These are phyloP conservation scores for Anorthoa munda DNA, from an alignment of 2,888 invertebrate species.

Conservation along the genomic window DNA sequence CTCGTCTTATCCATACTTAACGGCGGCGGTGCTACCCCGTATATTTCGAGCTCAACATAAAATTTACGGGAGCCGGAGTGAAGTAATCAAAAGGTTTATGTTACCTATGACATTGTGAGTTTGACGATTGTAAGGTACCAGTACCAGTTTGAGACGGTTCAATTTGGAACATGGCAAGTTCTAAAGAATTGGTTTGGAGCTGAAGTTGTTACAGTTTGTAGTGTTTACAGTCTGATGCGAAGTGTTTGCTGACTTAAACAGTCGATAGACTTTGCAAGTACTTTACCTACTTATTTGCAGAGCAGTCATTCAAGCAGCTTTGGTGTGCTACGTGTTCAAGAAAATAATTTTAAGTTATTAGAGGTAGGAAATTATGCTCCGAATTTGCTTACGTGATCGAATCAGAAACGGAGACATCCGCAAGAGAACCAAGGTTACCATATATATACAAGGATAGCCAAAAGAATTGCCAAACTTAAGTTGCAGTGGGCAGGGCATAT, in stretches of 20 bases:
- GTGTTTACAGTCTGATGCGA: slow-evolving; percentile 16
- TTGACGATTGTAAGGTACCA: slow-evolving; percentile 35
- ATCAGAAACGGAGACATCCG: too few relatives aligned
- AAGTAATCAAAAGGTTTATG: slow-evolving; percentile 57
- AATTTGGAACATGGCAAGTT: slow-evolving; percentile 14
- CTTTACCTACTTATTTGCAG: neutral
- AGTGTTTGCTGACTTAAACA: slow-evolving; percentile 24
- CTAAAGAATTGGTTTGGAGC: slow-evolving; percentile 26
- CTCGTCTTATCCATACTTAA: slow-evolving; percentile 26
- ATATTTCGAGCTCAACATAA: slow-evolving; percentile 34
- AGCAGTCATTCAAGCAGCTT: neutral
- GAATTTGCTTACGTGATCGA: too few relatives aligned
- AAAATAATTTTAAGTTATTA: too few relatives aligned
- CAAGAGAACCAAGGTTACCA: too few relatives aligned
- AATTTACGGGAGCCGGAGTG: slow-evolving; percentile 43
- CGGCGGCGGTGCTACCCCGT: too few relatives aligned
- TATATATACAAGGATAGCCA: too few relatives aligned
- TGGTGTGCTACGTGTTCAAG: neutral
- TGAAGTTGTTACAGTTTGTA: slow-evolving; percentile 33
- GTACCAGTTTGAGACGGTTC: slow-evolving; percentile 16
- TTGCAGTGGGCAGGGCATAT: too few relatives aligned
- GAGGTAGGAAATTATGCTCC: too few relatives aligned
- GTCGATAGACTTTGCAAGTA: neutral
- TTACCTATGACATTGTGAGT: slow-evolving; percentile 56
- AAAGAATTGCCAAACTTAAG: too few relatives aligned